phyloP scores from a whole-genome alignment of 2,113 vertebrate genomes.

The Phalacrocorax carbo region DNA sequence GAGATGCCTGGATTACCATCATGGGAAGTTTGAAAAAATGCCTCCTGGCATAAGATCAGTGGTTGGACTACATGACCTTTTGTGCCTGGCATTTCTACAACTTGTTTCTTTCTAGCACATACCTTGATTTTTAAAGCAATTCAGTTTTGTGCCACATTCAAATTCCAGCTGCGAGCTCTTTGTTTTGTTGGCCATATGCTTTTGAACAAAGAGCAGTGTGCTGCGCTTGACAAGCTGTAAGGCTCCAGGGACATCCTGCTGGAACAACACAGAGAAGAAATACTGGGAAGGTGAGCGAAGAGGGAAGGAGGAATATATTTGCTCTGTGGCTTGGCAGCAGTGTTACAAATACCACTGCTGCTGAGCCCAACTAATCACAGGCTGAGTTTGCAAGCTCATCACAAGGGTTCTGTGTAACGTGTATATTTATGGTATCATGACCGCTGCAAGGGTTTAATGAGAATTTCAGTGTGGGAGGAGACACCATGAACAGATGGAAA shows the following conservation, averaged over 20 bases:
- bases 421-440: background rate
- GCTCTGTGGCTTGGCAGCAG: accelerated
- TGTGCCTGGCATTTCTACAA: background rate
- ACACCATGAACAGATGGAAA: conserved; percentile 31
- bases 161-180: conserved; percentile 35
- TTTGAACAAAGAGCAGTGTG: background rate
- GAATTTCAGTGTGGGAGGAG: background rate
- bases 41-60: background rate
- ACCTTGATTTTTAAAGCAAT: conserved; percentile 4
- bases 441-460: background rate
- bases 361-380: background rate
- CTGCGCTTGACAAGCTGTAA: conserved; percentile 1
- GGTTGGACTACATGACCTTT: background rate
- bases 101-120: background rate
- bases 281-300: background rate
- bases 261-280: background rate
- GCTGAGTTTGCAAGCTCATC: background rate
- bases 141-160: background rate
- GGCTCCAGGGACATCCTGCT: conserved; percentile 21
- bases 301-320: background rate
- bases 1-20: background rate
- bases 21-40: background rate
- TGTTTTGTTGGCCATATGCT: conserved; percentile 41
- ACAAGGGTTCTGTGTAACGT: background rate
- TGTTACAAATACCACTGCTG: background rate